A percentile compares a stretch with the other conserved stretches of the same genome.
Conservation (phyloP, 2,113 vertebrate genomes). For the Entomyzon cyanotis region DNA sequence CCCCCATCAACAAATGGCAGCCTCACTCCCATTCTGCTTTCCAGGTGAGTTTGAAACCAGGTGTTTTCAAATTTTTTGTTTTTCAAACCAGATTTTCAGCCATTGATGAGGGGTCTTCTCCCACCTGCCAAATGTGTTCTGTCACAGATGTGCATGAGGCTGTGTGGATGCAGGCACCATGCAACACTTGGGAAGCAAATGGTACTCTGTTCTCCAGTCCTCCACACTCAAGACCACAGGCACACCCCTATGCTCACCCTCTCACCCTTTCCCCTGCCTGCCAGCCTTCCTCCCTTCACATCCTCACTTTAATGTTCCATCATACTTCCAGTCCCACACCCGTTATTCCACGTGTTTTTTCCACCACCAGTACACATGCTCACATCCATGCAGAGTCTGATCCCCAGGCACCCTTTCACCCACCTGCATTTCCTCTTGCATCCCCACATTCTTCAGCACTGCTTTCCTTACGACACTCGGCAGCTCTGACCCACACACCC, state of each 20-base stretch:
- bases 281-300: not conserved
- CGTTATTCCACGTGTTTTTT: not conserved
- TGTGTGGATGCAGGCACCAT: fast-evolving
- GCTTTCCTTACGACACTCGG: fast-evolving
- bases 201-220: not conserved
- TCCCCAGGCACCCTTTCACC: not conserved
- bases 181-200: not conserved
- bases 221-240: not conserved
- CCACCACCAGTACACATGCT: not conserved
- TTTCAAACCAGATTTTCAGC: not conserved
- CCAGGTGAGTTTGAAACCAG: not conserved
- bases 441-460: not conserved
- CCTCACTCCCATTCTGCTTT: not conserved
- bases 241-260: not conserved
- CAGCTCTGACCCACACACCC: not conserved
- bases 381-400: fast-evolving
- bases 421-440: not conserved
- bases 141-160: fast-evolving
- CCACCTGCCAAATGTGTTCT: not conserved
- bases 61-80: no score
- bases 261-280: not conserved
- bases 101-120: not conserved
- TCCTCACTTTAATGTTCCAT: fast-evolving
- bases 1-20: not conserved
- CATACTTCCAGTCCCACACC: not conserved